These are phyloP conservation scores for Lathronympha strigana DNA, from an alignment of 2,888 invertebrate genomes.

Conservation along the genomic window DNA sequence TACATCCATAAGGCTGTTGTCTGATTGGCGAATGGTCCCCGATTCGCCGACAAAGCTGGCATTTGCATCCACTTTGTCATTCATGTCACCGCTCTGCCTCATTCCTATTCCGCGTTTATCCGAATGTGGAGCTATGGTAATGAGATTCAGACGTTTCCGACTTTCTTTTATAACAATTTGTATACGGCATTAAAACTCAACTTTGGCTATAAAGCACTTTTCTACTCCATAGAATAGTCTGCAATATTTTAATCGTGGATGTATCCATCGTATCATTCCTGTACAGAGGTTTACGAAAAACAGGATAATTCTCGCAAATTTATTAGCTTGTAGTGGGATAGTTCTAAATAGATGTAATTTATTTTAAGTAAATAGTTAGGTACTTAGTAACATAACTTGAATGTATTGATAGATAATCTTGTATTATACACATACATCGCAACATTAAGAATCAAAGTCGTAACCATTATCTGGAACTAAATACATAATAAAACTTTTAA, in stretches of 20 bases:
- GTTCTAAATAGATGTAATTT: no score
- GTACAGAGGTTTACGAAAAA: neutral
- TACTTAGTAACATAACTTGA: neutral
- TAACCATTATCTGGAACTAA: slow-evolving; percentile 5
- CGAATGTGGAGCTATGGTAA: slow-evolving; percentile 71
- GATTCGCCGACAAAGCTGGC: slow-evolving; percentile 68
- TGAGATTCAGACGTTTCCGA: slow-evolving; percentile 68
- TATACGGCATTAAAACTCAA: slow-evolving; percentile 46
- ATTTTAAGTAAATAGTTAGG: no score
- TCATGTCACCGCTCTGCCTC: slow-evolving; percentile 72
- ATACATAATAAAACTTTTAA: slow-evolving; percentile 22
- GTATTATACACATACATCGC: slow-evolving; percentile 7
- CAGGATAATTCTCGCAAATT: neutral
- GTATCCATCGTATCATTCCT: neutral
- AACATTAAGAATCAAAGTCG: slow-evolving; percentile 1
- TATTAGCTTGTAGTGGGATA: no score
- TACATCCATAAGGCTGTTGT: slow-evolving; percentile 44
- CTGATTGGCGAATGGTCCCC: slow-evolving; percentile 62
- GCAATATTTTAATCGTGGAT: slow-evolving; percentile 2
- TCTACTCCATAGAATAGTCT: slow-evolving; percentile 11
- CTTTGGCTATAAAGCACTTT: slow-evolving; percentile 35
- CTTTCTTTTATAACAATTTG: slow-evolving; percentile 59
- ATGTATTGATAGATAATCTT: neutral
- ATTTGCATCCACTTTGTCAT: slow-evolving; percentile 83
- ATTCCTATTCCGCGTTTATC: slow-evolving; percentile 72